Base-by-base conservation (phyloP, 2,113 vertebrate species). In the Dicrurus megarhynchus region DNA sequence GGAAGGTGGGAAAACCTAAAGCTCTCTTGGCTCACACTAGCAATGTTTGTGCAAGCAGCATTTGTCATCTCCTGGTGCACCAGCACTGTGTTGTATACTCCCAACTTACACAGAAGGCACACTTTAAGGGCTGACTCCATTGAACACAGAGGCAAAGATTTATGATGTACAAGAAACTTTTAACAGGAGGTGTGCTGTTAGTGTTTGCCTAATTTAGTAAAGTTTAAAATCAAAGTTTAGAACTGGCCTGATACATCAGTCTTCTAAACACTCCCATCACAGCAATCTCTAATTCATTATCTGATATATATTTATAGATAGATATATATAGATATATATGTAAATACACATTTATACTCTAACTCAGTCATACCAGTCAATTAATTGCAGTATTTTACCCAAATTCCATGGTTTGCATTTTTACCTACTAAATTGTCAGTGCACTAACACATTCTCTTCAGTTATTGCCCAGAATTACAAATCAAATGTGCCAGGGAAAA, bases 91-190 rank as follows among this genome's bases (percentile, higher is more conserved):
- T 1, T 55, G 3, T 6, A 42, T 7, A 35, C 18, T 24, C 21
- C 22, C 10, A 80, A 6, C 11, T 42, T 7, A 39, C 0, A 1
- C 24, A 86, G 21, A 55, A 56, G 5, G 7, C 3, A 9, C 2
- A 1, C 9, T 50, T 73, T 23, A 87, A 47, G 67, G 49, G 32
- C 24, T n/a, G 26, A 49, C 24, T 60, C 6, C 53, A 88, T 23
- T 21, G 50, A 84, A 77, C 7, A 79, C 8, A 57, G n/a, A 32
- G 50, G 20, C 23, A 80, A 53, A 47, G 20, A 74, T 8, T 74
- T 67, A 57, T 46, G 57, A 61, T 4, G 10, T 12, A 60, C 28
- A 44, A 76, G 42, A 73, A 88, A 17, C 9, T 41, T 35, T 10
- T 8, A 73, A 35, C 17, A 80, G 53, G 22, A 80, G 16, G 24